A percentile compares a stretch with the other conserved stretches of the same genome.
phyloP scores from a whole-genome alignment of 1,140 invertebrate genomes.

The Drosophila ironensis region DNA sequence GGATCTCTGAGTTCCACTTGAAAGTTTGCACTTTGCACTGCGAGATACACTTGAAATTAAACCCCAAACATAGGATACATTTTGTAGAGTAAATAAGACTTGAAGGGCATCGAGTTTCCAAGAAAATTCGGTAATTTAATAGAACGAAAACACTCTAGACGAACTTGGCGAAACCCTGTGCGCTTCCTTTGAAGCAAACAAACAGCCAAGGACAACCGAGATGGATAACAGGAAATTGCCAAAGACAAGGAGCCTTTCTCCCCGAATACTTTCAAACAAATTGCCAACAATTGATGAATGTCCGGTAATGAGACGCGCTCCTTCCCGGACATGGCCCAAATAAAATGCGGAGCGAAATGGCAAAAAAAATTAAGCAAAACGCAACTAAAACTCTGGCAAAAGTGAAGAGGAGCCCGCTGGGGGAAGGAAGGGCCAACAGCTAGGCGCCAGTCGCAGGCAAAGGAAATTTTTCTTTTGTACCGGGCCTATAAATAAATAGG shows the following conservation, averaged over 20 bases:
- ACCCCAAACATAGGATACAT: too few species aligned
- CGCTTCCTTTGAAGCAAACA: constrained; percentile 12
- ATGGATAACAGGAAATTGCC: constrained; percentile 24
- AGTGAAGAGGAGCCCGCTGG: too few species aligned
- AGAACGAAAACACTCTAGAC: too few species aligned
- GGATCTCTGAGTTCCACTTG: not conserved
- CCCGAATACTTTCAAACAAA: constrained; percentile 28
- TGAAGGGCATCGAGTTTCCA: too few species aligned
- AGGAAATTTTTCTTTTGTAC: constrained; percentile 33
- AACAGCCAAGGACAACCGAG: not conserved
- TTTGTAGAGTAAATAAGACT: too few species aligned
- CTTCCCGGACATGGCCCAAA: not conserved
- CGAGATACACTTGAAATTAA: too few species aligned
- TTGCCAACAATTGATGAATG: constrained; percentile 60
- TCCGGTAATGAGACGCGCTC: constrained; percentile 47
- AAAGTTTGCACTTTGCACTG: not conserved
- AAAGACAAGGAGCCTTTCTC: constrained; percentile 32
- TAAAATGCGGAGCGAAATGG: not conserved
- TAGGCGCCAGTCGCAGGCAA: constrained; percentile 35
- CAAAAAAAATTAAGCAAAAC: constrained; percentile 35
- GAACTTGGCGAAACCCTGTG: too few species aligned
- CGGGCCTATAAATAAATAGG: constrained; percentile 56
- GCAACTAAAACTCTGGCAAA: constrained; percentile 41
- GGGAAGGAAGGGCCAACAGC: not conserved
- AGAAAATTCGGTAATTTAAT: too few species aligned